These are phyloP conservation scores for Platycheirus albimanus DNA, from an alignment of 2,888 invertebrate genomes.

Conservation along the genomic window DNA sequence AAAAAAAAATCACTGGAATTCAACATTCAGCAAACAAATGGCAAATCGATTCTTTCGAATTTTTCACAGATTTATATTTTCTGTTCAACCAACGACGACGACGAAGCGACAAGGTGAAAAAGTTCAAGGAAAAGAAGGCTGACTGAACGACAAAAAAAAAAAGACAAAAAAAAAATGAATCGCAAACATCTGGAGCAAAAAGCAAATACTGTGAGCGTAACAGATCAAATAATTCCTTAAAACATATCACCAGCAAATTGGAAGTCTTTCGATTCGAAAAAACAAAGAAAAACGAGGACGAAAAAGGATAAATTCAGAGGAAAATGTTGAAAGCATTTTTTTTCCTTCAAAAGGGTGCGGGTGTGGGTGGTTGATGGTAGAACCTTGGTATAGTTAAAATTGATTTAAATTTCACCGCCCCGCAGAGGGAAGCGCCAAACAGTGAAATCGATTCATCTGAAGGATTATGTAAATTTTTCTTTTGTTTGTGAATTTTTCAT, in stretches of 20 bases:
- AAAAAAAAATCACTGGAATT: no score
- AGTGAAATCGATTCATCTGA: constrained; percentile 61
- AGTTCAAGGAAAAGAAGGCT: constrained; percentile 4
- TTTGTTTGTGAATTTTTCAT: constrained; percentile 59
- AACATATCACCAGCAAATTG: constrained; percentile 64
- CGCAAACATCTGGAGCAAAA: constrained; percentile 56
- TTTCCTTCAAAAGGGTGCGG: background rate
- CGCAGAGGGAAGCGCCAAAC: constrained; percentile 31
- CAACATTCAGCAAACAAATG: constrained; percentile 44
- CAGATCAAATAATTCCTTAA: constrained; percentile 59
- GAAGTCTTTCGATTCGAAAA: constrained; percentile 24
- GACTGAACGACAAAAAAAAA: no score
- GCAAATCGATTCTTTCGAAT: constrained; percentile 38
- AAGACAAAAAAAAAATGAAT: constrained; percentile 18
- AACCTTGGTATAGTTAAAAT: constrained; percentile 7
- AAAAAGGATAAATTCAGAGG: constrained; percentile 7
- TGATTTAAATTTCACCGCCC: constrained; percentile 43
- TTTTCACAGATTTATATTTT: constrained; percentile 1
- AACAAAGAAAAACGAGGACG: background rate
- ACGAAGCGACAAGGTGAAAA: constrained; percentile 18
- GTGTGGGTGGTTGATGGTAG: background rate
- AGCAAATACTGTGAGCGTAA: constrained; percentile 34
- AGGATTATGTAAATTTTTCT: constrained; percentile 64
- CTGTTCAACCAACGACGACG: no score
- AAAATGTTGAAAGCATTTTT: constrained; percentile 2